Evolutionary conservation across 2,888 invertebrate genomes (phyloP).

Genomic region (Rhaphigaster nebulosa): DNA sequence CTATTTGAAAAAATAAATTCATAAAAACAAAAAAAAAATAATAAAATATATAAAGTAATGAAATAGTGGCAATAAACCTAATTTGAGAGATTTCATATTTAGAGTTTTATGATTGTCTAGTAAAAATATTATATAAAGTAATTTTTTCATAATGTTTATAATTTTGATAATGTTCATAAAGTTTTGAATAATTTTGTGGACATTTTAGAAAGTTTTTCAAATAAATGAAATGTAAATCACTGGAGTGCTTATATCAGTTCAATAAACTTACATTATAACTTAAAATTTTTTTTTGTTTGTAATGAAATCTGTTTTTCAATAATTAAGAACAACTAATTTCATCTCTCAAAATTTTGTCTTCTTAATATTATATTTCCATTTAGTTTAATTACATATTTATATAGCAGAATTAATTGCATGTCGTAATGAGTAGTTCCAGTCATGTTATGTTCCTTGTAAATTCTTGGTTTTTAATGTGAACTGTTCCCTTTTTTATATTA

Average conservation of each 20-base stretch:
- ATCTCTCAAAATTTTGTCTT: neutral
- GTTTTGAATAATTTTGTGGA: neutral
- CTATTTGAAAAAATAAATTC: conserved; percentile 5
- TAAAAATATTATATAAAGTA: neutral
- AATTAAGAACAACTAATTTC: neutral
- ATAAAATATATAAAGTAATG: neutral
- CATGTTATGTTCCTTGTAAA: conserved; percentile 46
- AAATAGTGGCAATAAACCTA: conserved; percentile 29
- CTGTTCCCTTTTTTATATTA: conserved; percentile 39
- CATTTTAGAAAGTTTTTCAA: neutral
- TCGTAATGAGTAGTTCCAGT: conserved; percentile 18
- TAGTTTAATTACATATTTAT: neutral
- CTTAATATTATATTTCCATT: neutral
- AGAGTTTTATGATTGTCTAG: neutral
- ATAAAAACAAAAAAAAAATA: neutral
- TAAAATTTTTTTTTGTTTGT: neutral
- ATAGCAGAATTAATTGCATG: conserved; percentile 23
- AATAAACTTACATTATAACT: neutral
- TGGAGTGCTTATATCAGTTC: neutral
- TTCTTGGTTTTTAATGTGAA: conserved; percentile 40
- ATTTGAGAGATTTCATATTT: neutral
- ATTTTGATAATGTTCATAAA: neutral
- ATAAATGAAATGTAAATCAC: neutral
- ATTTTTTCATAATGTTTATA: neutral
- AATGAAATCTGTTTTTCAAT: neutral